Conservation (phyloP, 2,113 vertebrate genomes). For the Periophthalmodon schlosseri region DNA sequence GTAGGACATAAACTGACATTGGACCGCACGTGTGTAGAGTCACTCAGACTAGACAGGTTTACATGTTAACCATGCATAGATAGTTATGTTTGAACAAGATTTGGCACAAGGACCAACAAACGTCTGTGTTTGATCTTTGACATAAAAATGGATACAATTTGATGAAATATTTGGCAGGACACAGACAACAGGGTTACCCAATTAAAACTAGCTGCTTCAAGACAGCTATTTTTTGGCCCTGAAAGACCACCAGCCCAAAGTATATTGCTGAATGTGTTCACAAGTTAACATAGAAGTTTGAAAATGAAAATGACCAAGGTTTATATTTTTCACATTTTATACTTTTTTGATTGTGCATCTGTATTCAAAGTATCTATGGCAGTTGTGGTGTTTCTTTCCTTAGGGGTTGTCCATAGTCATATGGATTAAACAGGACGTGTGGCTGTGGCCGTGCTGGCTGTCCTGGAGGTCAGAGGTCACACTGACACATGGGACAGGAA, state of each 20-base stretch:
- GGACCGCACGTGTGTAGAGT: background rate
- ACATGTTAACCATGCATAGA: constrained; percentile 45
- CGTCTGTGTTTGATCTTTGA: background rate
- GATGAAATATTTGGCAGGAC: background rate
- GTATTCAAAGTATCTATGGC: background rate
- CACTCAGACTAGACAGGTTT: constrained; percentile 5
- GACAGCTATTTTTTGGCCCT: background rate
- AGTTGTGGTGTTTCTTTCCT: background rate
- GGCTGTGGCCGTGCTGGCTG: background rate
- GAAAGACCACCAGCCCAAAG: background rate
- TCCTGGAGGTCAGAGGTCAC: background rate
- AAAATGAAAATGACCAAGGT: too few relatives aligned
- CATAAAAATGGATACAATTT: background rate
- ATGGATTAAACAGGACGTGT: background rate
- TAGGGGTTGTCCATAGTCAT: background rate
- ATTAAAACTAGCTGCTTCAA: background rate
- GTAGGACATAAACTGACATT: background rate
- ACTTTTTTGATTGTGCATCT: background rate
- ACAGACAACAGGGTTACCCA: background rate
- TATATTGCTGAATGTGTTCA: background rate
- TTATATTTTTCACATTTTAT: background rate
- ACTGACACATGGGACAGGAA: background rate
- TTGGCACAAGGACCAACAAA: constrained; percentile 18
- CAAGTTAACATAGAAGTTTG: background rate
- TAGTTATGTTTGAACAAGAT: background rate